Base-by-base conservation (phyloP, 2,888 invertebrate genomes). In the Penaeus monodon region DNA sequence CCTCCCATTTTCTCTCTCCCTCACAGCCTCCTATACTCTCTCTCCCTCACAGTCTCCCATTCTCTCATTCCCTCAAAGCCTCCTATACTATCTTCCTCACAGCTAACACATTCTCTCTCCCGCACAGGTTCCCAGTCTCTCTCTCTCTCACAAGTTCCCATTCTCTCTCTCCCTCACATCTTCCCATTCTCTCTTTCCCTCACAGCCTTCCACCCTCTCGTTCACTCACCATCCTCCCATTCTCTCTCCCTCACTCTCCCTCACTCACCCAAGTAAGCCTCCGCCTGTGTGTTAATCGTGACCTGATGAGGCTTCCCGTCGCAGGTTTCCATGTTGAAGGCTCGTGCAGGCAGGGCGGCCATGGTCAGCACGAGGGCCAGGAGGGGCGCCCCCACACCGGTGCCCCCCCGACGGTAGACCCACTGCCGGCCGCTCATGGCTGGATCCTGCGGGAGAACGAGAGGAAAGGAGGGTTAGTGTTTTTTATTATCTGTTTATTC, bases 201-300 rank as follows among this genome's bases (percentile, higher is more conserved):
- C 49, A n/a, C 57, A 57, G n/a, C 27, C 77, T 77, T 44, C 27
- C 77, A 27, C 27, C 24, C n/a, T 57, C 77, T 27, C 77, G 2
- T 49, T 57, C 57, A 17, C 77, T 49, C 77, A 27, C 76, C 27
- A 49, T 12, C 57, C 29, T 29, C 78, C 22, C 63, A 8, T 33
- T 63, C 78, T 29, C 78, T 27, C 78, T 63, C 78, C 33, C 78
- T 63, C 78, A 77, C 44, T 22, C 20, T 80, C 38, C 22, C 22
- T 27, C 17, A 74, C 87, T 88, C 74, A 88, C 87, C 87, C 38
- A 88, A 66, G 65, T 84, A 88, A 66, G 79, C 87, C n/a, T 88
- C 33, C 20, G 87, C 87, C 24, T 88, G 84, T 6, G 87, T 70
- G 84, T 88, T 88, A 76, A 88, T 78, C n/a, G 84, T 88, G 38